These are phyloP conservation scores for Ceyx erithaca DNA, from an alignment of 2,797 vertebrate genomes.

Conservation along the genomic window DNA sequence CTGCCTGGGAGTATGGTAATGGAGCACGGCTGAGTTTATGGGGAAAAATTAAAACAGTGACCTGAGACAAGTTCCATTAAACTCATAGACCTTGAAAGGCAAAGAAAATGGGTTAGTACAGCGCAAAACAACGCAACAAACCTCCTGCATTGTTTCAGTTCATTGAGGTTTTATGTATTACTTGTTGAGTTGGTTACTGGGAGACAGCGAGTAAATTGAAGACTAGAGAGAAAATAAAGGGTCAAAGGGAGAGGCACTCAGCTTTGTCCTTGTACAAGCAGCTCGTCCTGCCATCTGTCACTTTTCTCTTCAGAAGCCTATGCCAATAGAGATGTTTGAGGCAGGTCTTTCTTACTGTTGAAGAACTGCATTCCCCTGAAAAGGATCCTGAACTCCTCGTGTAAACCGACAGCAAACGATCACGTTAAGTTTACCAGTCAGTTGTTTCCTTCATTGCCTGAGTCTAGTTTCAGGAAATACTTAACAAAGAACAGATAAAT, in stretches of 20 bases:
- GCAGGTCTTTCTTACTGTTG: background rate
- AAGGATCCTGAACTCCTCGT: background rate
- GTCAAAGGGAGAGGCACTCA: background rate
- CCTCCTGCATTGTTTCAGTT: background rate
- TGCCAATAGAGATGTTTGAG: background rate
- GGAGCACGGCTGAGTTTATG: background rate
- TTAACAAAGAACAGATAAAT: constrained; percentile 18
- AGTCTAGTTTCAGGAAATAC: background rate
- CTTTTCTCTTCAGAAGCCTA: background rate
- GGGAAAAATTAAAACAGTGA: background rate
- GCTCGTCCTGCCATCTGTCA: background rate
- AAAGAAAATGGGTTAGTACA: background rate
- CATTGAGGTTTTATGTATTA: background rate
- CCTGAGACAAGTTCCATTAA: constrained; percentile 30
- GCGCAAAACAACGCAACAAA: background rate
- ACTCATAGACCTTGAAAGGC: constrained; percentile 14
- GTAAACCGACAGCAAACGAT: background rate
- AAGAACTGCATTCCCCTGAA: background rate
- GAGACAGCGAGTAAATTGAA: background rate
- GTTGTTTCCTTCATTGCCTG: background rate
- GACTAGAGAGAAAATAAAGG: background rate
- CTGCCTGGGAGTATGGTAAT: background rate
- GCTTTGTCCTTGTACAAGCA: constrained; percentile 10
- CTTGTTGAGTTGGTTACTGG: constrained; percentile 10
- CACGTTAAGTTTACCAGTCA: background rate